Conservation (phyloP, 2,797 vertebrate genomes). For the Danio choprae region DNA sequence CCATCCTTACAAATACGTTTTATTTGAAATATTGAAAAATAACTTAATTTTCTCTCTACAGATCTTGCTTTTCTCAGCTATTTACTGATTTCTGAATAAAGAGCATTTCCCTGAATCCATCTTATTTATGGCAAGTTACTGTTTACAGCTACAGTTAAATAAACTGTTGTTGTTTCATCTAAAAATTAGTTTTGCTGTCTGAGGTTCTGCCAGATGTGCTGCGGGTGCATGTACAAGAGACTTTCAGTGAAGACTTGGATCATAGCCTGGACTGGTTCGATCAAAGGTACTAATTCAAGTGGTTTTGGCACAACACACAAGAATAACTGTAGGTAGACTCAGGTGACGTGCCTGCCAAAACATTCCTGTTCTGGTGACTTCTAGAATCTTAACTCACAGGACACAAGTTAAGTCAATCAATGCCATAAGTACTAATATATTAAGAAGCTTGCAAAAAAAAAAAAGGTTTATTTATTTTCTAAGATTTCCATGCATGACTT, state of each 20-base stretch:
- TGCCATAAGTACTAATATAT: neutral
- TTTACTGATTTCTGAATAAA: neutral
- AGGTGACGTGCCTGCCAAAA: neutral
- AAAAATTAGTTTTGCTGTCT: slow-evolving; percentile 20
- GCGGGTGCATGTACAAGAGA: slow-evolving; percentile 16
- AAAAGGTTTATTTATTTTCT: no score
- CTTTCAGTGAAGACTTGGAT: slow-evolving; percentile 33
- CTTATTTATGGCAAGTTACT: slow-evolving; percentile 19
- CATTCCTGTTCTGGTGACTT: neutral
- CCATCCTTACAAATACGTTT: neutral
- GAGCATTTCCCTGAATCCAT: neutral
- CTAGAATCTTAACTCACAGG: neutral
- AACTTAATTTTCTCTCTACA: neutral
- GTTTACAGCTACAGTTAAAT: no score
- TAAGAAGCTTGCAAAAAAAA: no score
- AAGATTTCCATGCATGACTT: no score
- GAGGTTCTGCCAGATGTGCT: slow-evolving; percentile 36
- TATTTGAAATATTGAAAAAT: neutral
- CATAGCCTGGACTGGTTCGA: slow-evolving; percentile 17
- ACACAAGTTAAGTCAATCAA: slow-evolving; percentile 4
- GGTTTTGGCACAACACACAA: neutral
- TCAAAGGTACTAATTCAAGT: slow-evolving; percentile 9
- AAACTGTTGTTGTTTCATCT: slow-evolving; percentile 21
- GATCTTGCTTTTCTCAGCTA: slow-evolving; percentile 3
- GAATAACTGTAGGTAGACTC: neutral